phyloP scores from a whole-genome alignment of 2,113 vertebrate genomes.

The Cephalophus harveyi region DNA sequence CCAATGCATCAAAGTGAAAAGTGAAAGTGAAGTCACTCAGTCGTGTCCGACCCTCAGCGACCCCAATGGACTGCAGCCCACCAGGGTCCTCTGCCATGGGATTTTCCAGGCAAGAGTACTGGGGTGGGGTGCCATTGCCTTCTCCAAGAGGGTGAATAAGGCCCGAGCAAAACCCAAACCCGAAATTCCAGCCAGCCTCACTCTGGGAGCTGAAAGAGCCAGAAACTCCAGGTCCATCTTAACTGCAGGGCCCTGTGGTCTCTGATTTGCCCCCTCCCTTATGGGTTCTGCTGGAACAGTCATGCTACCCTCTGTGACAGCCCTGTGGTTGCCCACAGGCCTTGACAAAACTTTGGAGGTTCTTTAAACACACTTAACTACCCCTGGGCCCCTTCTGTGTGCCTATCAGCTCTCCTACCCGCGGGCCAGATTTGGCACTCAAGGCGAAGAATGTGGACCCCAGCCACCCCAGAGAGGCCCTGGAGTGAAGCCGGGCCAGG shows the following conservation, averaged over 20 bases:
- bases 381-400: fast-evolving
- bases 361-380: background rate
- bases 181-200: background rate
- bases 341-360: background rate
- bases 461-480: background rate
- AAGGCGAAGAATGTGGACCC: background rate
- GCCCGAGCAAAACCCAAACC: background rate
- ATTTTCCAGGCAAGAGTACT: no score
- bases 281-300: background rate
- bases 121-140: no score
- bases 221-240: background rate
- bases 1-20: no score
- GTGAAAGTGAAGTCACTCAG: no score
- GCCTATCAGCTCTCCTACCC: background rate
- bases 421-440: background rate
- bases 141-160: background rate
- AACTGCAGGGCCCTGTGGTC: background rate
- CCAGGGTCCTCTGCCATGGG: no score
- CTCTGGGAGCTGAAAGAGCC: background rate
- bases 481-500: background rate
- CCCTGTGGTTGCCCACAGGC: background rate
- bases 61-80: no score
- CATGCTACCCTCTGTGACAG: background rate
- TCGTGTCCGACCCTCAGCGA: no score
- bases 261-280: background rate